Evolutionary conservation across 2,797 vertebrate species (phyloP), one percentile per base, ranked within the genome.

Genomic region (Yasuhikotakia modesta): DNA sequence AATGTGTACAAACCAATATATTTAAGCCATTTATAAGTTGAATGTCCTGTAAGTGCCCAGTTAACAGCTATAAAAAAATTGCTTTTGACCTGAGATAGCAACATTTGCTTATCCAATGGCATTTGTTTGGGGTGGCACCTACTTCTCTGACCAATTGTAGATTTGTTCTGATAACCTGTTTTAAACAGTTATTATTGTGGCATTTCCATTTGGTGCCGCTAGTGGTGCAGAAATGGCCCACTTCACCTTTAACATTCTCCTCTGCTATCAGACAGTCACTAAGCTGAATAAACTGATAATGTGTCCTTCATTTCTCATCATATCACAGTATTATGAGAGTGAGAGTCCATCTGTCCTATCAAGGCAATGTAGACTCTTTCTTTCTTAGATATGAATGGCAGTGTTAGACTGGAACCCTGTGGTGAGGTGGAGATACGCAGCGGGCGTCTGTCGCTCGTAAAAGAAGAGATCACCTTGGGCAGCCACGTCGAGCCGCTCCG

Each of bases 381-480:
- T 66, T 66, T 70, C 53, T 75, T 55, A 19, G 66, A 72, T 80
- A 70, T 73, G 76, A 82, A 76, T 78, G 76, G 76, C 66, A 79
- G 81, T 84, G 73, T 82, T 82, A 81, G 82, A 48, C 76, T 61
- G 74, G 77, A 81, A 74, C 79, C 85, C 82, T n/a, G 74, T 21
- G 55, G 85, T 67, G 82, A 57, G 70, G 73, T 57, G 66, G 67
- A 73, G 66, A 79, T 57, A 79, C 69, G 69, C 74, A 75, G 82
- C 70, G 46, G 82, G 85, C 69, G 46, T 81, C 79, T 76, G 63
- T 72, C 68, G 69, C 84, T 86, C 84, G 85, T 88, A 88, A 93
- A 93, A 90, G 85, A 87, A 93, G 89, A 86, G 87, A 91, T 93
- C 92, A 93, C 89, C 91, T 91, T 87, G 83, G 91, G 90, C 85